A percentile compares a stretch with the other conserved stretches of the same genome.
These are phyloP conservation scores for Cyprinus carpio DNA, from an alignment of 2,113 vertebrate species.

Conservation along the genomic window DNA sequence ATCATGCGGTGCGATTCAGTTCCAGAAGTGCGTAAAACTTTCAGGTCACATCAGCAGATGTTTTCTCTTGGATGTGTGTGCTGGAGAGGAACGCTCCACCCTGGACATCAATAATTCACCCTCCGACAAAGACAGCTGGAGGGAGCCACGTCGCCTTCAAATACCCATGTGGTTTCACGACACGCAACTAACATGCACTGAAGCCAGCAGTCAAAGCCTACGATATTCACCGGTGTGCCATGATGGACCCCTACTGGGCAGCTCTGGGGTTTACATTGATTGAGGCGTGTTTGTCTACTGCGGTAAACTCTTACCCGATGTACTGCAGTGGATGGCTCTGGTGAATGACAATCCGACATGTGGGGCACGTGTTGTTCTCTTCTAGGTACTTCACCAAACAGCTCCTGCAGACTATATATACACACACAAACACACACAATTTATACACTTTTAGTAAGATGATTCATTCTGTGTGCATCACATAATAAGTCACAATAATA, in stretches of 20 bases:
- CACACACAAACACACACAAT: background rate
- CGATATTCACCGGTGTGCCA: background rate
- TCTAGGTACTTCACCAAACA: slow-evolving; percentile 98
- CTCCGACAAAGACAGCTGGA: background rate
- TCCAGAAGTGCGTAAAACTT: background rate
- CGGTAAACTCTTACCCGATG: slow-evolving; percentile 85
- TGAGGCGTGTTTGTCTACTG: slow-evolving; percentile 21
- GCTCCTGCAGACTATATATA: slow-evolving; percentile 90
- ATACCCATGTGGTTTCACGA: slow-evolving; percentile 4
- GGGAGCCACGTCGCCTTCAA: background rate
- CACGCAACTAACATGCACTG: background rate
- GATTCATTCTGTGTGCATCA: background rate
- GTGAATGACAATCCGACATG: slow-evolving; percentile 98
- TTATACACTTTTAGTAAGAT: background rate
- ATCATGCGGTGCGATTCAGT: background rate
- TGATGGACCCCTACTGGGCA: slow-evolving; percentile 19
- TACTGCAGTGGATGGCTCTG: slow-evolving; percentile 99
- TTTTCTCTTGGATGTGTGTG: background rate
- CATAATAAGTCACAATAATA: background rate
- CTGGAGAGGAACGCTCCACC: background rate
- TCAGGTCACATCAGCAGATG: slow-evolving; percentile 26
- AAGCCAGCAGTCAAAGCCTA: background rate
- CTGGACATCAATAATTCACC: slow-evolving; percentile 35
- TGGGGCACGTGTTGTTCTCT: slow-evolving; percentile 98
- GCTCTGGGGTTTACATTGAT: slow-evolving; percentile 12